Base-by-base conservation (phyloP, 2,888 invertebrate genomes). In the Isoperla grammatica region DNA sequence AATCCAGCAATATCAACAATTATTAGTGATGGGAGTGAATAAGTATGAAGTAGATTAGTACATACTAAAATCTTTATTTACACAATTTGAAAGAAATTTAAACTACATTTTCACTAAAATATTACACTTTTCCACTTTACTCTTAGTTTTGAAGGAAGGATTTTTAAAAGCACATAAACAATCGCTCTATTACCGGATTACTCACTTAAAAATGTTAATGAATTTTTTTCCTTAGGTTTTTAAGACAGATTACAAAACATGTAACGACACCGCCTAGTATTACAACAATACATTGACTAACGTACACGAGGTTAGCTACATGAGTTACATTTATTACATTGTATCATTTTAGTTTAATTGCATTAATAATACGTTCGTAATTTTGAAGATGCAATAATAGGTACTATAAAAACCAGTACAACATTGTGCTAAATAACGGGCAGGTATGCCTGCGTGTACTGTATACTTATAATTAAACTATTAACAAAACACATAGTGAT, bases 61-160 rank as follows among this genome's bases (percentile, higher is more conserved):
- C 59, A 59, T 59, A 59, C 59, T 59, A 53, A 59, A 29, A 59
- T 53, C 9, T 59, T 59, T 59, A 59, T 59, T 59, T 59, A 59
- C 59, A 59, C 45, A 59, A 59, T 49, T 59, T 50, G 40, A 50
- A 53, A 37, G 20, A 53, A 53, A 19, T 35, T 6, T 39, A 15
- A 53, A 37, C 53, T 53, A 53, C 53, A 53, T 53, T 53, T 23
- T 53, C 39, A 39, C 53, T 53, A 53, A 53, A 53, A 53, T 53
- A 37, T 37, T 37, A 49, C 39, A 53, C 53, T 39, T 53, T 15
- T 53, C 20, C 53, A 37, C 37, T 37, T 37, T 23, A 53, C 39
- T 53, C 53, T 53, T 39, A 13, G 19, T 39, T 53, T 39, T 39
- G 35, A 39, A 19, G 11, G 9, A 19, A 22, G 46, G 19, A 46